Evolutionary conservation across 2,888 invertebrate genomes (phyloP).

Genomic region (Alsophila aescularia): DNA sequence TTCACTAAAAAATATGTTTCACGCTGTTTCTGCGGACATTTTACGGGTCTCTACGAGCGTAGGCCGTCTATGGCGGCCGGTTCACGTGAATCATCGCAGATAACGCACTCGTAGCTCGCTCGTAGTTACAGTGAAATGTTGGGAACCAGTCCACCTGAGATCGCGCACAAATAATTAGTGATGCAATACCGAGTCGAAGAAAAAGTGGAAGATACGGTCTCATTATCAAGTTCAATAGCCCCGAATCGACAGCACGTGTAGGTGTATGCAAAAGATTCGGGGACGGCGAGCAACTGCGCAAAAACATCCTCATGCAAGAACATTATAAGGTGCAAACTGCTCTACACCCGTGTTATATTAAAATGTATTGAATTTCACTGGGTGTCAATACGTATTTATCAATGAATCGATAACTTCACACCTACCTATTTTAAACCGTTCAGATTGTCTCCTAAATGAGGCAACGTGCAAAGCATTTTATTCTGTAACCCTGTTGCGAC

Average conservation of each 20-base stretch:
- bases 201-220: slow-evolving; percentile 73
- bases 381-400: slow-evolving; percentile 77
- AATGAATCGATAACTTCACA: slow-evolving; percentile 64
- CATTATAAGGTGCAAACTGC: slow-evolving; percentile 75
- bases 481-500: slow-evolving; percentile 42
- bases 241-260: slow-evolving; percentile 79
- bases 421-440: slow-evolving; percentile 52
- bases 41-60: slow-evolving; percentile 24
- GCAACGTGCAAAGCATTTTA: slow-evolving; percentile 51
- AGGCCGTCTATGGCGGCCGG: slow-evolving; percentile 28
- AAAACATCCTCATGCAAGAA: slow-evolving; percentile 64
- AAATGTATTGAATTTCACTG: slow-evolving; percentile 72
- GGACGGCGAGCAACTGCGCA: slow-evolving; percentile 59
- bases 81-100: slow-evolving; percentile 52
- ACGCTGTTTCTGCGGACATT: slow-evolving; percentile 36
- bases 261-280: slow-evolving; percentile 80
- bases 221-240: slow-evolving; percentile 85
- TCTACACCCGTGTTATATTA: slow-evolving; percentile 52
- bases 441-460: slow-evolving; percentile 61
- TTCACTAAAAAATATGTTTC: slow-evolving; percentile 43
- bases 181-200: slow-evolving; percentile 67
- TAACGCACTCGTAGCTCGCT: slow-evolving; percentile 37
- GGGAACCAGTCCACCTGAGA: slow-evolving; percentile 47
- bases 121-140: slow-evolving; percentile 38
- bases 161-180: slow-evolving; percentile 63